A percentile compares a stretch with the other conserved stretches of the same genome.
phyloP scores from a whole-genome alignment of 2,888 invertebrate species.

The Listrodromus nycthemerus region DNA sequence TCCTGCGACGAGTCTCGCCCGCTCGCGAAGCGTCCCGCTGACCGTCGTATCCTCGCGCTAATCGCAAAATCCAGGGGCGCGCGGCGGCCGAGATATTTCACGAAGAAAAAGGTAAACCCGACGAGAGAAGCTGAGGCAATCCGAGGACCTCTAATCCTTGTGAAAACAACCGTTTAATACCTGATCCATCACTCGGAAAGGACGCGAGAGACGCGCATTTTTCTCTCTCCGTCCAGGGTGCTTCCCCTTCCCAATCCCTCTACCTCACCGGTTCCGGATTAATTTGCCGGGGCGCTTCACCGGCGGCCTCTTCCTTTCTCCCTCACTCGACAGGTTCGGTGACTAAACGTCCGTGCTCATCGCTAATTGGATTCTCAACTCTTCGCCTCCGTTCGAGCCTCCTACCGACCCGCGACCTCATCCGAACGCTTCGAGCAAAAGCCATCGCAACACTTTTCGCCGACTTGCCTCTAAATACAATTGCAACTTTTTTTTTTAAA shows the following conservation, averaged over 20 bases:
- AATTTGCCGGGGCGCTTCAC: slow-evolving; percentile 69
- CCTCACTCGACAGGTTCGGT: slow-evolving; percentile 53
- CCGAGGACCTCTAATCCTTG: slow-evolving; percentile 78
- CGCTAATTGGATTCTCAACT: slow-evolving; percentile 77
- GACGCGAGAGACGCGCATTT: slow-evolving; percentile 68
- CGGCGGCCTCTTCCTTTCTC: slow-evolving; percentile 69
- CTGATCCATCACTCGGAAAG: slow-evolving; percentile 78
- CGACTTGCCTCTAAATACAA: too few species aligned
- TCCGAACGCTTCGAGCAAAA: not conserved
- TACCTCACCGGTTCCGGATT: slow-evolving; percentile 53
- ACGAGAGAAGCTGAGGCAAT: slow-evolving; percentile 42
- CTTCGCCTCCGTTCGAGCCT: slow-evolving; percentile 30
- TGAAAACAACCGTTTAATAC: slow-evolving; percentile 82
- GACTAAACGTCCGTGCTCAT: slow-evolving; percentile 69
- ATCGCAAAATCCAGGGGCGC: slow-evolving; percentile 34
- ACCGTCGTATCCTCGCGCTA: slow-evolving; percentile 20
- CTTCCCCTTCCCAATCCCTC: slow-evolving; percentile 12
- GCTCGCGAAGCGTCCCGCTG: slow-evolving; percentile 8
- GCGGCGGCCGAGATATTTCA: slow-evolving; percentile 18
- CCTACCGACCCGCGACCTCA: not conserved
- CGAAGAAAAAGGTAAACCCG: slow-evolving; percentile 14
- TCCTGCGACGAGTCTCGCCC: not conserved
- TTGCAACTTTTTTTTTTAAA: not conserved
- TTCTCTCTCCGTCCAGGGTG: slow-evolving; percentile 52
- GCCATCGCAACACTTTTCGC: too few species aligned